Conservation (phyloP, 1,140 invertebrate genomes). For the Planococcus citri region DNA sequence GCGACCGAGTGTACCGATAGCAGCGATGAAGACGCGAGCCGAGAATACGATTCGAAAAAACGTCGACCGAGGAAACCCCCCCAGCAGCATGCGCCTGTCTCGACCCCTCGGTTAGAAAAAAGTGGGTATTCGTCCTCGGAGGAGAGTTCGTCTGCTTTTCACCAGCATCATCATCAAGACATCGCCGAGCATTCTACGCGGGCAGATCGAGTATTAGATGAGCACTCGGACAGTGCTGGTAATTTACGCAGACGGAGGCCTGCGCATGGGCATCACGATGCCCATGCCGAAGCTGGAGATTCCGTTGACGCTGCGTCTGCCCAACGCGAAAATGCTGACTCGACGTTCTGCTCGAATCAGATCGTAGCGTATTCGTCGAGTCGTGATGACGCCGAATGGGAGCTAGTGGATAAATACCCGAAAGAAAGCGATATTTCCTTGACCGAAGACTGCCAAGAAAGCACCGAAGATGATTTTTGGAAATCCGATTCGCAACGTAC, state of each 20-base stretch:
- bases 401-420: background rate
- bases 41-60: slow-evolving; percentile 21
- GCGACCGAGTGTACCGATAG: background rate
- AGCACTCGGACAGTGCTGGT: no score
- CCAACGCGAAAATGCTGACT: no score
- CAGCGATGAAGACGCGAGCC: background rate
- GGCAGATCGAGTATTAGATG: no score
- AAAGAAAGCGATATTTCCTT: slow-evolving; percentile 9
- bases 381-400: no score
- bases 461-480: slow-evolving; percentile 30
- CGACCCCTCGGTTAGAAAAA: slow-evolving; percentile 17
- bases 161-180: background rate
- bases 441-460: slow-evolving; percentile 21
- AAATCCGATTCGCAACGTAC: slow-evolving; percentile 17
- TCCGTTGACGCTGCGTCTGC: no score
- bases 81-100: no score
- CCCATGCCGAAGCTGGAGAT: background rate
- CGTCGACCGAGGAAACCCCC: no score
- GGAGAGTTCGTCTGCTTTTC: background rate
- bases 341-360: no score
- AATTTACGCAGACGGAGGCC: background rate
- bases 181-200: background rate
- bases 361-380: no score
- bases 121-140: slow-evolving; percentile 10
- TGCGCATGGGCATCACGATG: background rate